Base-by-base conservation (phyloP, 2,888 invertebrate species). In the Metellina segmentata region DNA sequence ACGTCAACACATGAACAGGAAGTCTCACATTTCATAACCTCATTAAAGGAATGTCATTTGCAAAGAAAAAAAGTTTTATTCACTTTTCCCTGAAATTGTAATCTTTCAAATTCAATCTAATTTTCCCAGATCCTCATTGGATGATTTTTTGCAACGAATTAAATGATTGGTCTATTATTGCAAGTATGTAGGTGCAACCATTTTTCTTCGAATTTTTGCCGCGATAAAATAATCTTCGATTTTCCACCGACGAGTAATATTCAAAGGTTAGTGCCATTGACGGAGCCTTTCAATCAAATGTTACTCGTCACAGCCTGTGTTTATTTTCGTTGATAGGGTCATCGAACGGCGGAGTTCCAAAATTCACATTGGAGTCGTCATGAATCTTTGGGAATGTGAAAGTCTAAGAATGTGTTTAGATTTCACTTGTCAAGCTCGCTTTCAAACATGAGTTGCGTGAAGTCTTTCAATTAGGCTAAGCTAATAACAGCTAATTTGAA, bases 251-350 rank as follows among this genome's bases (percentile, higher is more conserved):
- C 49, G 71, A 53, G 52, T 49, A 16, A 72, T 48, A 79, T 72
- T 19, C 72, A 79, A 87, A 81, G 81, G 81, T 87, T 87, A 61
- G 34, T 87, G 72, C 49, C 87, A 87, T 72, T 69, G 86, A 86
- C 71, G 52, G 79, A 20, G 71, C 61, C 20, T 53, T 81, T 53
- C 71, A 49, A 81, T 72, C 79, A 61, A 34, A 19, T 49, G 19
- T 82, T 72, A 52, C 16, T 7, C 81, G 49, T 19, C 52, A 49
- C 72, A 72, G 11, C 11, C 72, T 51, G 52, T 13, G 51, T 69
- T 13, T 78, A 16, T 81, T 87, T 87, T 81, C n/a, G 53, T 81
- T 53, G 53, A 81, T 34, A 48, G 48, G 87, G 52, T 87, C 81
- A 87, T 52, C 71, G 87, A 71, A 81, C 87, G 79, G 34, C n/a